Base-by-base conservation (phyloP, 1,140 invertebrate genomes). In the Cotesia chilonis region DNA sequence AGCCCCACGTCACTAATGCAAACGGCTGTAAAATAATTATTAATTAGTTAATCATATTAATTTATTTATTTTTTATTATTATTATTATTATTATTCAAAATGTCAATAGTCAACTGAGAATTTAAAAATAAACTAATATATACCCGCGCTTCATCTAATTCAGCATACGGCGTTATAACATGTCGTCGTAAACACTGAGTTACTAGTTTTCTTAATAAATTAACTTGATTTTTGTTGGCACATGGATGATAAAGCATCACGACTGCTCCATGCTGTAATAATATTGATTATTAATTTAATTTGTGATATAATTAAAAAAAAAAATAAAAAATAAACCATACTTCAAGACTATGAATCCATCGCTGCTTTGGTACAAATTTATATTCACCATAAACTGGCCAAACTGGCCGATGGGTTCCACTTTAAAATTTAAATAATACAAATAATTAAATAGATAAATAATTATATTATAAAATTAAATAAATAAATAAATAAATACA, bases 221-320 rank as follows among this genome's bases (percentile, higher is more conserved):
- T 80, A 0, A 96, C 89, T 86, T 94, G 89, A 4, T 86, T 73
- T 1, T 86, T 87, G 85, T 94, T 90, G 6, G 94, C 92, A 87
- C 95, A 97, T 1, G 95, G 95, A 89, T 97, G 94, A 81, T 96
- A 96, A 6, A 97, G 83, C 89, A 96, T 92, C 0, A 95, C 93
- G 52, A 96, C 88, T 3, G 91, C 92, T 67, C 95, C 95, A 84
- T 96, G 95, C 89, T 93, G 78, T 37, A 86, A 83, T 70, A 70
- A 51, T 28, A 72, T 67, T 72, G 55, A 60, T 68, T 71, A 64
- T 2, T 54, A 64, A 64, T 52, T 36, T 52, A 9, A 35, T 10
- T 28, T 51, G 12, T 38, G 12, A 20, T 17, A 72, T 57, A 47
- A 61, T 6, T 47, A 41, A 41, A 41, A 41, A 7, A 41, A 41